Base-by-base conservation (phyloP, 2,888 invertebrate genomes). In the Drosophila mulleri region DNA sequence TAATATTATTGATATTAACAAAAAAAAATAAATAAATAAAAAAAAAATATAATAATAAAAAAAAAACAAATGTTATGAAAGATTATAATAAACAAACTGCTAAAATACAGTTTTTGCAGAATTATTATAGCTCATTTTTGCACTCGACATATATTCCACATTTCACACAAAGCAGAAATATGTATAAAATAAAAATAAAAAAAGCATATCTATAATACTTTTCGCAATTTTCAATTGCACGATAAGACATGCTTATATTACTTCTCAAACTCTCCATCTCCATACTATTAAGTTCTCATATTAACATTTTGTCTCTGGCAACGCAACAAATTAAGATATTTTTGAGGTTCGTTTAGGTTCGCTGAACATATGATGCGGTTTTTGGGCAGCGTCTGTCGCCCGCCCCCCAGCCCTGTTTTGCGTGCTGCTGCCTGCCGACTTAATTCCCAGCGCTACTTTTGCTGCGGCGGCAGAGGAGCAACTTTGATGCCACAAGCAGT, bases 241-340 rank as follows among this genome's bases (percentile, higher is more conserved):
- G 26, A 16, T 4, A 29, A 9, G 26, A 4, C 47, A 9, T 16
- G 26, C 9, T 5, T 23, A 16, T 53, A 53, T 23, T 1, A 16
- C 37, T 37, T 53, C n/a, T 5, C 14, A 18, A 14, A 26, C 32
- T n/a, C 45, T 41, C n/a, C 29, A 29, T 29, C 29, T 29, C 29
- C 7, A 29, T 29, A 8, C 58, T 48, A 41, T 61, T 63, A 71
- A 80, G 62, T 47, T 56, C 20, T 47, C 32, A 66, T 41, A 80
- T 80, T 76, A 72, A 68, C 66, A 82, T 77, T 72, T 80, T 72
- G 59, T 65, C 62, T 69, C 52, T 59, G 68, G 45, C 67, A 68
- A 50, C 57, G 58, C 53, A 63, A 67, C 58, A 65, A 70, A 80
- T 80, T 80, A 80, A 77, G 81, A 80, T 80, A 83, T 80, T 80